A percentile compares a stretch with the other conserved stretches of the same genome.
These are phyloP conservation scores for Venturia canescens DNA, from an alignment of 1,140 invertebrate species.

Conservation along the genomic window DNA sequence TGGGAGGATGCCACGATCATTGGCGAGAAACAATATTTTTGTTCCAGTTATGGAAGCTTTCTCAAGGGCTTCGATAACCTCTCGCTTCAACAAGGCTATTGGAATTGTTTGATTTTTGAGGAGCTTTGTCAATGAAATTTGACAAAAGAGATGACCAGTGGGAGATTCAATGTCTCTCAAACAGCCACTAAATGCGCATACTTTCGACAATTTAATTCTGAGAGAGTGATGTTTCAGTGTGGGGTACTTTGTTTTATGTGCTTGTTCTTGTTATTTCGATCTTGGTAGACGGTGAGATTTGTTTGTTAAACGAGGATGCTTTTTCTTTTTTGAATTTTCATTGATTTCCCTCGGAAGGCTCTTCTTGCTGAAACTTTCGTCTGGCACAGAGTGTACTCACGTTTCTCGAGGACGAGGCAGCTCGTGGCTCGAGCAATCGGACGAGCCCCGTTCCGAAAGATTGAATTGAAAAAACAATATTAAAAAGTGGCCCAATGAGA, in stretches of 20 bases:
- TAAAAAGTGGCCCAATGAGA: not conserved
- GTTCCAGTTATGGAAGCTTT: not conserved
- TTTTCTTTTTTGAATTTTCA: not conserved
- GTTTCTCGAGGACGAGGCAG: slow-evolving; percentile 21
- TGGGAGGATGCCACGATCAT: not conserved
- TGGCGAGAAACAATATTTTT: not conserved
- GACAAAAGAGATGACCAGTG: not conserved
- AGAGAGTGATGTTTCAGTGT: slow-evolving; percentile 34
- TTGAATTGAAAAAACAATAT: not conserved
- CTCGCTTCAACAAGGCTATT: not conserved
- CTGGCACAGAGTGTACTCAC: slow-evolving; percentile 46
- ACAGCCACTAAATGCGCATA: too few species aligned
- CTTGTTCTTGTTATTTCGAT: slow-evolving; percentile 36
- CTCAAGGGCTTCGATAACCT: not conserved
- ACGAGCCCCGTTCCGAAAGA: slow-evolving; percentile 3
- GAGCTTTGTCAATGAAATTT: not conserved
- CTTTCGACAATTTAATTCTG: not conserved
- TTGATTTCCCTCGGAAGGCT: slow-evolving; percentile 2
- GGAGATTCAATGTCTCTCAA: too few species aligned
- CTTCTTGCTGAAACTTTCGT: slow-evolving; percentile 49
- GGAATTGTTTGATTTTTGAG: not conserved
- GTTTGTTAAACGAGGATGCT: not conserved
- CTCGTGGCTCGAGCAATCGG: slow-evolving; percentile 31
- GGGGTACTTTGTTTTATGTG: slow-evolving; percentile 35
- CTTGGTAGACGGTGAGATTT: not conserved